These are phyloP conservation scores for Lepidocyrtinus sp. DNA, from an alignment of 2,888 invertebrate species.

Conservation along the genomic window DNA sequence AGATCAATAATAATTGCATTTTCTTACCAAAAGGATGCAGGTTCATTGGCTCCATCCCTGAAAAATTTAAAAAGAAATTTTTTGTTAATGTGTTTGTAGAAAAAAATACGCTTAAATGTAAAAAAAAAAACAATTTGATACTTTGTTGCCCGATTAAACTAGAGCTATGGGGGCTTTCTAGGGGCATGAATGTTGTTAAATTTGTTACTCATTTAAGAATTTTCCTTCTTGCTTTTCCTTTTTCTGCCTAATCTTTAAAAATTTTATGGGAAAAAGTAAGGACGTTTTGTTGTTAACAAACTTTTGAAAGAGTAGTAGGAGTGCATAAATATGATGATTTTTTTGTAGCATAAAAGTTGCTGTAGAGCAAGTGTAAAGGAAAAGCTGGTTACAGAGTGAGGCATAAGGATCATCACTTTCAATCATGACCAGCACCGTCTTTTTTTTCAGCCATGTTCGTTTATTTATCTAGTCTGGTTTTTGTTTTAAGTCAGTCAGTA, in stretches of 20 bases:
- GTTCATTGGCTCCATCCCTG: conserved; percentile 61
- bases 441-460: too few species aligned
- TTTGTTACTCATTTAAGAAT: too few species aligned
- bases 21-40: conserved; percentile 59
- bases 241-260: background rate
- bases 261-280: background rate
- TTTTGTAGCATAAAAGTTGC: background rate
- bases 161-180: background rate
- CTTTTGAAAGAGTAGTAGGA: background rate
- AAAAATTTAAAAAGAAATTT: conserved; percentile 44
- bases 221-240: conserved; percentile 1
- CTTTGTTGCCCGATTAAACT: background rate
- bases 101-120: too few species aligned
- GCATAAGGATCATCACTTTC: conserved; percentile 3
- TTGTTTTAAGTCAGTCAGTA: conserved; percentile 33
- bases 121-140: too few species aligned
- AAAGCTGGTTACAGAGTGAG: background rate
- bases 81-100: too few species aligned
- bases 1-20: conserved; percentile 24
- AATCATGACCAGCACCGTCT: conserved; percentile 9
- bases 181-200: too few species aligned
- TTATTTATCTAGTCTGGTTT: conserved; percentile 48
- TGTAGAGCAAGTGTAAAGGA: background rate
- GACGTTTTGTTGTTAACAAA: conserved; percentile 1
- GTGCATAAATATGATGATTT: background rate